A percentile compares a stretch with the other conserved stretches of the same genome.
These are phyloP conservation scores for Acrocephalus kingi DNA, from an alignment of 2,113 vertebrate species.

Conservation along the genomic window DNA sequence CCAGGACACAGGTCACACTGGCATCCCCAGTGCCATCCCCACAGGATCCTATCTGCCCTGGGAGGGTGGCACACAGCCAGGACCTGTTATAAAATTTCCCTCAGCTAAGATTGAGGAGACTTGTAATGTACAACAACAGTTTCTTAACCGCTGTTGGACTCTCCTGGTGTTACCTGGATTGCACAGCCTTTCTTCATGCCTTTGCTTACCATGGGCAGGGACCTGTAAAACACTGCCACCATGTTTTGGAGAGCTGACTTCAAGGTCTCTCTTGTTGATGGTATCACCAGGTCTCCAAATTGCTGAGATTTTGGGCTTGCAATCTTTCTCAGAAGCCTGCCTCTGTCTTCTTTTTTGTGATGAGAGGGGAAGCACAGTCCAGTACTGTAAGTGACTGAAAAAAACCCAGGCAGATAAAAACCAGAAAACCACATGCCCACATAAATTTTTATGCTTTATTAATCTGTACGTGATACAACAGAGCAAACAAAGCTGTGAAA, in stretches of 20 bases:
- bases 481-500: background rate
- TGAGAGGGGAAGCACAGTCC: background rate
- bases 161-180: fast-evolving
- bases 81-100: background rate
- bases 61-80: fast-evolving
- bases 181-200: background rate
- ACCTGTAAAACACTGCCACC: fast-evolving
- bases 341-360: background rate
- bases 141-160: background rate
- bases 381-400: background rate
- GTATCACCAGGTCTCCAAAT: background rate
- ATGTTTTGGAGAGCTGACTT: background rate
- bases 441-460: background rate
- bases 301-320: background rate
- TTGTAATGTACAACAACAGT: fast-evolving
- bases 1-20: background rate
- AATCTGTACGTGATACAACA: background rate
- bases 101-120: background rate
- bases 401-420: background rate
- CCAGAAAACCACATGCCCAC: fast-evolving
- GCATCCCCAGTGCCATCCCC: background rate
- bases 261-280: background rate
- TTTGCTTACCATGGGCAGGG: fast-evolving
- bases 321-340: background rate
- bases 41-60: fast-evolving